phyloP scores from a whole-genome alignment of 1,140 invertebrate genomes.

The Camponotus floridanus region DNA sequence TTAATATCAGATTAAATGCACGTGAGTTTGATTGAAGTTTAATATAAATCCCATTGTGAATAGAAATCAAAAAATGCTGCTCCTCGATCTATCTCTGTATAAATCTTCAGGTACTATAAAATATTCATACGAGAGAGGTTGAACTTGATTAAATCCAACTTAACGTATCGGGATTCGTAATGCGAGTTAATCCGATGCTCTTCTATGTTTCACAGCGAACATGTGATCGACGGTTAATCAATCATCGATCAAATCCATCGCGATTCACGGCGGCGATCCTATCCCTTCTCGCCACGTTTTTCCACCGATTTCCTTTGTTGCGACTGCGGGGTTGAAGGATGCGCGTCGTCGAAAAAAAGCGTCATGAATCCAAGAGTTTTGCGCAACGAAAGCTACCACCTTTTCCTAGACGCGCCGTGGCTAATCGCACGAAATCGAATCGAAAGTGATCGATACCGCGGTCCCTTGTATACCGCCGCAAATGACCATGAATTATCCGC shows the following conservation, averaged over 20 bases:
- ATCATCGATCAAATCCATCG: slow-evolving; percentile 47
- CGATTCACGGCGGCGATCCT: slow-evolving; percentile 53
- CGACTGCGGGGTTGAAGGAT: slow-evolving; percentile 34
- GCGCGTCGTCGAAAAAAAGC: slow-evolving; percentile 58
- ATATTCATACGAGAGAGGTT: not conserved
- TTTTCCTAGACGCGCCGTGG: slow-evolving; percentile 63
- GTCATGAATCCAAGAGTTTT: slow-evolving; percentile 77
- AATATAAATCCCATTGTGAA: not conserved
- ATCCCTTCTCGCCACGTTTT: slow-evolving; percentile 49
- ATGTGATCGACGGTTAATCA: slow-evolving; percentile 46
- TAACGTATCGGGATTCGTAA: not conserved
- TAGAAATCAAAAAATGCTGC: not conserved
- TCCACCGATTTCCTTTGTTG: slow-evolving; percentile 45
- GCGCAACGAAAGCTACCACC: slow-evolving; percentile 56
- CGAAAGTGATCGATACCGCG: slow-evolving; percentile 77
- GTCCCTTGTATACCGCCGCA: slow-evolving; percentile 63
- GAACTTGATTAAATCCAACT: not conserved
- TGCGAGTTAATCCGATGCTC: slow-evolving; percentile 1
- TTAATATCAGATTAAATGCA: not conserved
- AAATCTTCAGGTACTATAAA: not conserved
- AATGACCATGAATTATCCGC: slow-evolving; percentile 73
- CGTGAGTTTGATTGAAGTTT: not conserved
- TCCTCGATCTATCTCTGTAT: not conserved
- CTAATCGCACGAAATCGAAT: slow-evolving; percentile 79
- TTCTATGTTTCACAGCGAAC: slow-evolving; percentile 6